These are phyloP conservation scores for Malurus leucopterus DNA, from an alignment of 2,797 vertebrate genomes.

Conservation along the genomic window DNA sequence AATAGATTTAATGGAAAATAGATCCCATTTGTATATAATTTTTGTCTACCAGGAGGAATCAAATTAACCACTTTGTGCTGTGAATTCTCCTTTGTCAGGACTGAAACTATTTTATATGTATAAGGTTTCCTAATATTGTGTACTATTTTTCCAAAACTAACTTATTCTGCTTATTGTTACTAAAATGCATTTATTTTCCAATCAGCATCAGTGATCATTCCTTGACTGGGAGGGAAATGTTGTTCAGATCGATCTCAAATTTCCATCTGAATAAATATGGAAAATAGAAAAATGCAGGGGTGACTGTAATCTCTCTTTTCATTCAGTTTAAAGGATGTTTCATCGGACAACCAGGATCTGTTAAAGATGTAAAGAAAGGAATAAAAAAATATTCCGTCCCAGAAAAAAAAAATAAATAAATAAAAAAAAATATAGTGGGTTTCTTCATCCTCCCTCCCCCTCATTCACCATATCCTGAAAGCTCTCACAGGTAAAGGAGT, in stretches of 20 bases:
- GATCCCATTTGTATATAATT: background rate
- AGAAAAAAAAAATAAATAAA: background rate
- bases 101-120: background rate
- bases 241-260: background rate
- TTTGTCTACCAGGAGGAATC: background rate
- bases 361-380: background rate
- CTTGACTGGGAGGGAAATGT: background rate
- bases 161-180: background rate
- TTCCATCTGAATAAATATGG: background rate
- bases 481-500: background rate
- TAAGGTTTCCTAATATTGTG: background rate
- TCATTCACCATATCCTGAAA: background rate
- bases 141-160: background rate
- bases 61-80: background rate
- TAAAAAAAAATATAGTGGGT: background rate
- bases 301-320: background rate
- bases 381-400: background rate
- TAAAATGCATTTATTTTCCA: background rate
- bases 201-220: background rate
- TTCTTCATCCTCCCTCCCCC: background rate
- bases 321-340: background rate
- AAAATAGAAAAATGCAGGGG: background rate
- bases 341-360: background rate
- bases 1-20: background rate
- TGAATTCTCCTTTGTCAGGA: background rate